Evolutionary conservation across 1,140 invertebrate genomes (phyloP).

Genomic region (Metopolophium dirhodum): DNA sequence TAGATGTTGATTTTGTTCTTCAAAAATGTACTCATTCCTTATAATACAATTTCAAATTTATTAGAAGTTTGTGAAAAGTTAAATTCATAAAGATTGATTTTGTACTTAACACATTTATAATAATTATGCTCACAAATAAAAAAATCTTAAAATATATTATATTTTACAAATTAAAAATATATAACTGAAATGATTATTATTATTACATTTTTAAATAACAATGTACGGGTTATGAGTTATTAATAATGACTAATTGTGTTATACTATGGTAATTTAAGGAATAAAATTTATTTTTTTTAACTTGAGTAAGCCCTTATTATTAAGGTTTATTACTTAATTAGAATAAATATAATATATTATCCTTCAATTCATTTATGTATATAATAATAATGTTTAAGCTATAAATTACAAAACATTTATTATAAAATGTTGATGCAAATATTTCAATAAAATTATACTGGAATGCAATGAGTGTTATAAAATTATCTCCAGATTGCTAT

Average conservation of each 20-base stretch:
- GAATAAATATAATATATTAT: not conserved
- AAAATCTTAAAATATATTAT: too few relatives aligned
- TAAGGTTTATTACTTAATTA: not conserved
- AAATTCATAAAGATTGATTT: too few relatives aligned
- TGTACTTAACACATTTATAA: too few relatives aligned
- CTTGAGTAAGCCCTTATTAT: not conserved
- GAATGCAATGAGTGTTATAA: slow-evolving; percentile 15
- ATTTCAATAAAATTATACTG: slow-evolving; percentile 29
- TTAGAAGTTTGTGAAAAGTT: too few relatives aligned
- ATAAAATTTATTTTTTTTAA: not conserved
- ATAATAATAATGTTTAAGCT: not conserved
- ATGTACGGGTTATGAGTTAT: not conserved
- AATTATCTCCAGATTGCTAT: not conserved
- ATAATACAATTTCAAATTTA: too few relatives aligned
- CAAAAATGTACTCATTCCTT: too few relatives aligned
- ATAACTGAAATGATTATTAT: too few relatives aligned
- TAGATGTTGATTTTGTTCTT: too few relatives aligned
- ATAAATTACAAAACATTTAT: not conserved
- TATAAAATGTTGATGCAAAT: slow-evolving; percentile 13
- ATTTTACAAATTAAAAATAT: too few relatives aligned
- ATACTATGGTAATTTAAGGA: not conserved
- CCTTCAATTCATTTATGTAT: not conserved
- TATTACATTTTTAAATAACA: too few relatives aligned
- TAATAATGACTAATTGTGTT: not conserved
- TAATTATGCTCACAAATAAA: too few relatives aligned